Conservation (phyloP, 1,140 invertebrate genomes). For the Pantala flavescens region DNA sequence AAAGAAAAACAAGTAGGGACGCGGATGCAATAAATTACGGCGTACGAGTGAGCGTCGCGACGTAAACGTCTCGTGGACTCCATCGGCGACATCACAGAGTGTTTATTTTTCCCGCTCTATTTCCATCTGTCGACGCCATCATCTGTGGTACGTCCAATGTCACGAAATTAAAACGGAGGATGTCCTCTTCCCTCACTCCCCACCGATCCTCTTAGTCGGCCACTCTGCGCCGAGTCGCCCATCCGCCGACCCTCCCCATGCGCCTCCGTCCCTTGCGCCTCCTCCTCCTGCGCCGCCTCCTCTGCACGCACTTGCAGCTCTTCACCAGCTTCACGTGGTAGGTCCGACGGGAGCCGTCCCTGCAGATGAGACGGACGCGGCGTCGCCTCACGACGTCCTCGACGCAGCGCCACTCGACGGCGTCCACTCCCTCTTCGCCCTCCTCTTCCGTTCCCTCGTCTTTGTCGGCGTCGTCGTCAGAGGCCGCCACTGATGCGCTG, state of each 20-base stretch:
- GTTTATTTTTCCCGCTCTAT: no score
- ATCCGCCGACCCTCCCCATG: neutral
- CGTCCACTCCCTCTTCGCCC: neutral
- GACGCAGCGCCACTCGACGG: constrained; percentile 17
- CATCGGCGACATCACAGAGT: no score
- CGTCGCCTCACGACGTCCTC: constrained; percentile 1
- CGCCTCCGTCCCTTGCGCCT: neutral
- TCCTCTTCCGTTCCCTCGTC: neutral
- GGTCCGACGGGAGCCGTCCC: constrained; percentile 15
- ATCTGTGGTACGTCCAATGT: no score
- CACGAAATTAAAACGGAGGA: no score
- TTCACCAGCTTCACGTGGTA: constrained; percentile 18
- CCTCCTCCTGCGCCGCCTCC: neutral
- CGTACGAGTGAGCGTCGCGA: no score
- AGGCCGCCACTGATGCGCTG: neutral
- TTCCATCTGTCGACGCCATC: no score
- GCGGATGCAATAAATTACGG: no score
- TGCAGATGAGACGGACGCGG: constrained; percentile 16
- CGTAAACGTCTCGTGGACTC: no score
- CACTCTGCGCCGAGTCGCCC: neutral
- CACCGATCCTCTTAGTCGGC: neutral
- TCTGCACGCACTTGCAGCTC: constrained; percentile 16
- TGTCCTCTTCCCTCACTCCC: no score
- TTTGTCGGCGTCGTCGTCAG: neutral
- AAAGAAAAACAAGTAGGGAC: no score